Evolutionary conservation across 1,140 invertebrate genomes (phyloP).

Genomic region (Trichogramma pretiosum): DNA sequence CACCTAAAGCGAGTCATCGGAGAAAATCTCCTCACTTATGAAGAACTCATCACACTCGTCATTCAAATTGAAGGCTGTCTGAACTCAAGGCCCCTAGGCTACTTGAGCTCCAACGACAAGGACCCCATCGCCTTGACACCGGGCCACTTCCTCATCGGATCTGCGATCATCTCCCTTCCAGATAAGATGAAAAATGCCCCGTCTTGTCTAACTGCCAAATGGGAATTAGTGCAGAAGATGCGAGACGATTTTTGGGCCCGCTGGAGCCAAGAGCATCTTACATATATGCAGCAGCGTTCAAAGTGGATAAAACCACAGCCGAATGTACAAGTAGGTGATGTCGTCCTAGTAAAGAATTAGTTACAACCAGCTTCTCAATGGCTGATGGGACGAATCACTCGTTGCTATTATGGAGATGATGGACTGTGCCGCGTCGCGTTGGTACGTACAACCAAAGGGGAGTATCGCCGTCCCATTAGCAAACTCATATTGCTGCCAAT

Average conservation of each 20-base stretch:
- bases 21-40: slow-evolving; percentile 15
- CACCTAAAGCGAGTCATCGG: background rate
- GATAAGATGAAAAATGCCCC: background rate
- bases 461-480: background rate
- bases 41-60: slow-evolving; percentile 24
- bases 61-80: slow-evolving; percentile 28
- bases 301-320: background rate
- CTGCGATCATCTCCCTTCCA: background rate
- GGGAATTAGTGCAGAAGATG: background rate
- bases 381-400: background rate
- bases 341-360: background rate
- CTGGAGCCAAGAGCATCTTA: background rate
- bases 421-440: background rate
- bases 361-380: background rate
- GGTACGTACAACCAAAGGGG: background rate
- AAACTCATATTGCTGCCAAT: background rate
- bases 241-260: background rate
- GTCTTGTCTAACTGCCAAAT: background rate
- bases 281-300: background rate
- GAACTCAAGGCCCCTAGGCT: slow-evolving; percentile 24
- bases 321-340: background rate
- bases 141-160: background rate
- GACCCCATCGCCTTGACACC: background rate
- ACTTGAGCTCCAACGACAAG: slow-evolving; percentile 4
- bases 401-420: background rate